These are phyloP conservation scores for Armadillidium nasatum DNA, from an alignment of 1,140 invertebrate species.

Conservation along the genomic window DNA sequence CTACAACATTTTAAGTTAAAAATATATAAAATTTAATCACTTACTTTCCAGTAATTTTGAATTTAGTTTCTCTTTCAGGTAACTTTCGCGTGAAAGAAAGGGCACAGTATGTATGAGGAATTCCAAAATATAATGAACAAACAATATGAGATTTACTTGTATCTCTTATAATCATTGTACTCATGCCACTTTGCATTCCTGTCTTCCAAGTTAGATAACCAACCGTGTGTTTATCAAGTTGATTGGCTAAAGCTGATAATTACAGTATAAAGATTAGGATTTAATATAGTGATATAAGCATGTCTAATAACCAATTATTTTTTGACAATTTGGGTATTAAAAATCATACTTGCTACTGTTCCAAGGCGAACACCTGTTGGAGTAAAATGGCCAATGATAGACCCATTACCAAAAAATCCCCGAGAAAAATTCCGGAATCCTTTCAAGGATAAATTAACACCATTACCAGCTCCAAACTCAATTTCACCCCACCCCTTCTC, in stretches of 20 bases:
- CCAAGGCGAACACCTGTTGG: constrained; percentile 32
- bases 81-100: constrained; percentile 60
- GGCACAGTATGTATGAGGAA: constrained; percentile 70
- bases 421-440: constrained; percentile 37
- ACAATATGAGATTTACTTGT: constrained; percentile 61
- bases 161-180: constrained; percentile 69
- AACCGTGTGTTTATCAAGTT: constrained; percentile 76
- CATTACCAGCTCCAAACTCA: constrained; percentile 53
- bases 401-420: constrained; percentile 36
- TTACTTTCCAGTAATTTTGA: constrained; percentile 73
- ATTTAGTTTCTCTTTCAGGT: constrained; percentile 65
- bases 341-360: constrained; percentile 40
- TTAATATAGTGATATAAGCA: not conserved
- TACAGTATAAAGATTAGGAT: constrained; percentile 29
- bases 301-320: too few relatives aligned
- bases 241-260: constrained; percentile 67
- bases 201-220: constrained; percentile 80
- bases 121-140: constrained; percentile 70
- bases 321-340: too few relatives aligned
- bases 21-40: constrained; percentile 38
- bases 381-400: constrained; percentile 31
- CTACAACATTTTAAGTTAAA: not conserved
- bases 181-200: constrained; percentile 67
- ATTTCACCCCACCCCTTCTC: constrained; percentile 78
- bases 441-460: constrained; percentile 31